Base-by-base conservation (phyloP, 2,888 invertebrate genomes). In the Drosophila lacicola region DNA sequence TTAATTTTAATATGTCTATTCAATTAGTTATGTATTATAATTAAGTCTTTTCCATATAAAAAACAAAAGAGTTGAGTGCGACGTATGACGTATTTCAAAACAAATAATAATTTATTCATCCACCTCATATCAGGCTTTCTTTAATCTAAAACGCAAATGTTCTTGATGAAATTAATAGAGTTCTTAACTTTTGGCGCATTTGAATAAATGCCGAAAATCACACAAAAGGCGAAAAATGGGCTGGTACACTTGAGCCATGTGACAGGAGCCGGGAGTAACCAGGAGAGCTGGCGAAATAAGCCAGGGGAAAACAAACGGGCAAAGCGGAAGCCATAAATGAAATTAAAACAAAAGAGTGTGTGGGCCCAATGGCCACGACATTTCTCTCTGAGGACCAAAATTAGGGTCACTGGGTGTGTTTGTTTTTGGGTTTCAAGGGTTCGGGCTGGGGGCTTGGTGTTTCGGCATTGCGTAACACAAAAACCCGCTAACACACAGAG, bases 371-470 rank as follows among this genome's bases (percentile, higher is more conserved):
- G 87, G 54, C 85, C 72, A 58, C 64, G 80, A 80, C 76, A 82
- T 79, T 82, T 88, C 89, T 82, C 89, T 82, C 89, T 70, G 80
- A 88, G 82, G 82, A 83, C 89, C 74, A 88, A 90, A 91, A 90
- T 90, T 90, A 91, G 89, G 90, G 91, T 90, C 91, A 90, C 89
- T 91, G 88, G 91, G 91, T 90, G 91, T 88, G 91, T 88, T 72
- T 78, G 74, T 78, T 81, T 72, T 82, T 82, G 74, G 62, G 58
- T 21, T 49, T 44, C 42, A 39, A 54, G 61, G 67, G 67, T 51
- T 63, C 51, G 5, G 25, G 50, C 45, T 14, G 44, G 29, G 33
- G 37, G 44, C 25, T 50, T 17, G 37, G 46, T 47, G 63, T 25
- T 42, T 14, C 34, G 57, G 51, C 73, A 74, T 82, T 82, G 88